Evolutionary conservation across 2,797 vertebrate genomes (phyloP).

Genomic region (Vireo griseus): DNA sequence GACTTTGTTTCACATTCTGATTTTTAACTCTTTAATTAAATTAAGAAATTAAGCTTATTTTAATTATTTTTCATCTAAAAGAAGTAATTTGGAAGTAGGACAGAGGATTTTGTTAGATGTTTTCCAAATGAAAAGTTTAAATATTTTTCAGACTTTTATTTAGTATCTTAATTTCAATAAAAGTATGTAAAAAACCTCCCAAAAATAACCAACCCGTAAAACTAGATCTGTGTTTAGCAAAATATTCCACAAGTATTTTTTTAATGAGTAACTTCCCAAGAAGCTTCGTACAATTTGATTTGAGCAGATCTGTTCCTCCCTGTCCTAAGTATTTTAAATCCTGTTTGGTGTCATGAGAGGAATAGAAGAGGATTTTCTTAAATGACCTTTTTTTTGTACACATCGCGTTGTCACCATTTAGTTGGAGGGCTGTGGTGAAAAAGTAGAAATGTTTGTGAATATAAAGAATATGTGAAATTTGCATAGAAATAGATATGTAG

Average conservation of each 20-base stretch:
- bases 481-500: background rate
- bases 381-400: background rate
- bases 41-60: background rate
- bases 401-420: accelerated
- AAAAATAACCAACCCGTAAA: background rate
- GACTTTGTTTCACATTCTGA: background rate
- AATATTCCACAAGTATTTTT: background rate
- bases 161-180: background rate
- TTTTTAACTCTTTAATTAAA: background rate
- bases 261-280: background rate
- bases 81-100: background rate
- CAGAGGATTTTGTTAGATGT: background rate
- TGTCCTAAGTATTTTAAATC: background rate
- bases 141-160: background rate
- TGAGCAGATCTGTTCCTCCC: background rate
- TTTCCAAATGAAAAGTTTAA: background rate
- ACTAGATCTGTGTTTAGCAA: background rate
- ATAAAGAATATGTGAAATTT: background rate
- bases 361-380: background rate
- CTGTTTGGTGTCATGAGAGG: background rate
- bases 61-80: background rate
- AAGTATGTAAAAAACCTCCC: accelerated
- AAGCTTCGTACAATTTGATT: background rate
- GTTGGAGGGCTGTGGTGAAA: background rate
- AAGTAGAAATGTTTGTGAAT: background rate